phyloP scores from a whole-genome alignment of 2,797 vertebrate genomes.

The Neosilurus hyrtlii region DNA sequence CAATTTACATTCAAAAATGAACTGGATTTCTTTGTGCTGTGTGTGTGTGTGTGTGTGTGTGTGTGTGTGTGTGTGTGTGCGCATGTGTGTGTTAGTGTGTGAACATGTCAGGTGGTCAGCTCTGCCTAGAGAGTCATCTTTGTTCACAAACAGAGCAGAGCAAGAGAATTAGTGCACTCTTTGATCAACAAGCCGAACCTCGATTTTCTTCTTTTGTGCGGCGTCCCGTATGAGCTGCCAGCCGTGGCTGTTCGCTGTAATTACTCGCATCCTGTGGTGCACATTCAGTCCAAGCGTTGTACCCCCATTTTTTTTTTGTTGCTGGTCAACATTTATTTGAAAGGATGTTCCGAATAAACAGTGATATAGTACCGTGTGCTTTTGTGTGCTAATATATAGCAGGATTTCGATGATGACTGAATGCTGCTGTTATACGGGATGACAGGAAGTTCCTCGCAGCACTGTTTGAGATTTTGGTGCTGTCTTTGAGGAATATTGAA shows the following conservation, averaged over 20 bases:
- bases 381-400: too few species aligned
- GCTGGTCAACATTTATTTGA: not conserved
- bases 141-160: conserved; percentile 3
- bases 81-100: not conserved
- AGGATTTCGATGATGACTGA: not conserved
- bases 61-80: not conserved
- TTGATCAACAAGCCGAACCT: not conserved
- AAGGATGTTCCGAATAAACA: not conserved
- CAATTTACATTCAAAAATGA: not conserved
- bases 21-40: not conserved
- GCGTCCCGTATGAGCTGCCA: conserved; percentile 5
- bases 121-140: not conserved
- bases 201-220: conserved; percentile 14
- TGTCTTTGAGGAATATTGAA: not conserved
- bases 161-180: not conserved
- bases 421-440: too few species aligned
- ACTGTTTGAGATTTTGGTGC: not conserved
- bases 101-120: not conserved
- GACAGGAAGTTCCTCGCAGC: not conserved
- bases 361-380: not conserved
- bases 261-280: not conserved
- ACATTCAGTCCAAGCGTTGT: not conserved
- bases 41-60: not conserved
- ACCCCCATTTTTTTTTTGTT: not conserved
- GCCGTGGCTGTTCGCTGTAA: not conserved